These are phyloP conservation scores for Silurus lanzhouensis DNA, from an alignment of 2,797 vertebrate genomes.

Conservation along the genomic window DNA sequence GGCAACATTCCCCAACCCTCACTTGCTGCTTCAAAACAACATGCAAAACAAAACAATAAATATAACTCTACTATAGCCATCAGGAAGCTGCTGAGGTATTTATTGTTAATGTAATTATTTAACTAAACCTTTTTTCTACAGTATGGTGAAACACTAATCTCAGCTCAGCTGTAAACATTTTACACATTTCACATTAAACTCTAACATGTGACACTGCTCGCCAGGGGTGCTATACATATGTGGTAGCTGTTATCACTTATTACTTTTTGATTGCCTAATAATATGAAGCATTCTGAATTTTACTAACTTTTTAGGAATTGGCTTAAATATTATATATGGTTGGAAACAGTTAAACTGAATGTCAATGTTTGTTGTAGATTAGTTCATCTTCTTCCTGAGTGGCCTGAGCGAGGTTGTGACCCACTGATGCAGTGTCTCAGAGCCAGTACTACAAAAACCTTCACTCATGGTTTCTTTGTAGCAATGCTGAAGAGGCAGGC, in stretches of 20 bases:
- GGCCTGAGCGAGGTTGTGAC: constrained; percentile 83
- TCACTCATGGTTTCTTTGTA: constrained; percentile 90
- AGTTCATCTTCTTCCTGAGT: constrained; percentile 76
- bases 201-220: neutral
- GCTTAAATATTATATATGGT: neutral
- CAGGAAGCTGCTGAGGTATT: too few species aligned
- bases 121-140: too few species aligned
- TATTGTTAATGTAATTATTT: too few species aligned
- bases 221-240: neutral
- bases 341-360: neutral
- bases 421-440: constrained; percentile 85
- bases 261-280: neutral
- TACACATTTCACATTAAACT: too few species aligned
- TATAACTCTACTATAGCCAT: too few species aligned
- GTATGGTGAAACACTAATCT: too few species aligned
- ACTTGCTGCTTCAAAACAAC: neutral
- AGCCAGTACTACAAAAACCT: constrained; percentile 77
- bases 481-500: constrained; percentile 80
- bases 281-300: neutral
- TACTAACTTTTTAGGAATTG: neutral
- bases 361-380: constrained; percentile 68
- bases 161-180: too few species aligned
- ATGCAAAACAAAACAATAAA: too few species aligned
- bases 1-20: neutral
- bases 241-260: neutral